Evolutionary conservation across 2,797 vertebrate species (phyloP).

Genomic region (Notoglanidium macrostoma): DNA sequence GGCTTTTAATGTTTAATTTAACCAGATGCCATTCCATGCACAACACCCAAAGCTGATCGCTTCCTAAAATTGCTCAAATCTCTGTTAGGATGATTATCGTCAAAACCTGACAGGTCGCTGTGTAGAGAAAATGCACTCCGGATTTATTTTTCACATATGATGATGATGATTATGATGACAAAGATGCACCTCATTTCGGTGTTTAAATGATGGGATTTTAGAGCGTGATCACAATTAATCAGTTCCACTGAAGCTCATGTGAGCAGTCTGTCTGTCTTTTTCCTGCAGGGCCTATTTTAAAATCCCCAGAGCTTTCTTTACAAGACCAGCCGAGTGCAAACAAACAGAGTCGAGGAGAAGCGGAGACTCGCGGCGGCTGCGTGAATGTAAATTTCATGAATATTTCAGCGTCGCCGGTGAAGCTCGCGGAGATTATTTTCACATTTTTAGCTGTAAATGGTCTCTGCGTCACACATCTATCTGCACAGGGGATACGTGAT

Average conservation of each 20-base stretch:
- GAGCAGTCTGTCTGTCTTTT: conserved; percentile 2
- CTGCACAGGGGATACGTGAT: conserved; percentile 14
- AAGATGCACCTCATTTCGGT: neutral
- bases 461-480: neutral
- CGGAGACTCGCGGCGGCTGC: neutral
- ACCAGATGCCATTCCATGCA: neutral
- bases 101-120: neutral
- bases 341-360: conserved; percentile 19
- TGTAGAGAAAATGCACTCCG: neutral
- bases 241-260: neutral
- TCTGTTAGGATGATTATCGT: conserved; percentile 10
- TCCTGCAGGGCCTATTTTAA: conserved; percentile 12
- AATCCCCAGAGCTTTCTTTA: conserved; percentile 22
- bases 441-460: conserved; percentile 41
- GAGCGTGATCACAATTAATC: neutral
- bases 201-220: conserved; percentile 10
- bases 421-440: conserved; percentile 19
- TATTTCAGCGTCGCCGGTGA: conserved; percentile 34
- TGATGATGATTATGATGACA: neutral
- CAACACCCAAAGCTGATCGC: neutral
- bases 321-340: conserved; percentile 19
- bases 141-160: neutral
- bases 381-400: conserved; percentile 34
- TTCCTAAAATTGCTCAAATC: conserved; percentile 1
- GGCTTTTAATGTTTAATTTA: neutral